A percentile compares a stretch with the other conserved stretches of the same genome.
Evolutionary conservation across 2,888 invertebrate genomes (phyloP).

Genomic region (Coelogynopora nodosa): DNA sequence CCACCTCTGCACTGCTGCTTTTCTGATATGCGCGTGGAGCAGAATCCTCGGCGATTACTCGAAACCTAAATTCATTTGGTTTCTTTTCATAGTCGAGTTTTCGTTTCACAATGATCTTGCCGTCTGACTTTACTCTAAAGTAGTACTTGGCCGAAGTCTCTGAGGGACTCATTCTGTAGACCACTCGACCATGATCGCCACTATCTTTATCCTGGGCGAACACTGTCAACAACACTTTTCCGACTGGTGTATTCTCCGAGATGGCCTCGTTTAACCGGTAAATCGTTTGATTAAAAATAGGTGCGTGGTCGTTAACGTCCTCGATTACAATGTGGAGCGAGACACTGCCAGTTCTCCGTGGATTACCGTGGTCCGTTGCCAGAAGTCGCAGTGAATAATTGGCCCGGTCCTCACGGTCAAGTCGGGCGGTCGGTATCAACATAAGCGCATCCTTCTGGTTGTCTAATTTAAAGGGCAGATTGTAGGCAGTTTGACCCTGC

Average conservation of each 20-base stretch:
- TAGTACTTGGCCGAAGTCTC: conserved; percentile 10
- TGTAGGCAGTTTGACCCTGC: neutral
- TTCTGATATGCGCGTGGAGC: conserved; percentile 37
- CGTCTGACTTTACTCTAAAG: neutral
- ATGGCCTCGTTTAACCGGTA: neutral
- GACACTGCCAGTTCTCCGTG: conserved; percentile 26
- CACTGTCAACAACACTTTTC: conserved; percentile 23
- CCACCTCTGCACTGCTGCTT: conserved; percentile 18
- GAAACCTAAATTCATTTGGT: conserved; percentile 26
- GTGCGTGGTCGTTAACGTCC: conserved; percentile 35
- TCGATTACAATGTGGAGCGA: neutral
- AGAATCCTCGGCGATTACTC: conserved; percentile 23
- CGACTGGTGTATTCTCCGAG: conserved; percentile 17
- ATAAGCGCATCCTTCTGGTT: neutral
- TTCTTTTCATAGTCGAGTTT: conserved; percentile 22
- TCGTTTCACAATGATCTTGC: conserved; percentile 18
- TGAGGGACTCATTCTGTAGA: conserved; percentile 17
- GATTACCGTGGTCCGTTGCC: conserved; percentile 3
- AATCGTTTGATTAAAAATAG: conserved; percentile 10
- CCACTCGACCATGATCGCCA: neutral
- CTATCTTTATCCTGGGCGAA: conserved; percentile 22
- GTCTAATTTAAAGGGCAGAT: conserved; percentile 14
- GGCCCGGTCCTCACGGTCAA: conserved; percentile 26
- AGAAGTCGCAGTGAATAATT: conserved; percentile 24
- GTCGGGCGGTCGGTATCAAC: neutral